These are phyloP conservation scores for Sceliomorpha sp. DNA, from an alignment of 2,888 invertebrate genomes.

Conservation along the genomic window DNA sequence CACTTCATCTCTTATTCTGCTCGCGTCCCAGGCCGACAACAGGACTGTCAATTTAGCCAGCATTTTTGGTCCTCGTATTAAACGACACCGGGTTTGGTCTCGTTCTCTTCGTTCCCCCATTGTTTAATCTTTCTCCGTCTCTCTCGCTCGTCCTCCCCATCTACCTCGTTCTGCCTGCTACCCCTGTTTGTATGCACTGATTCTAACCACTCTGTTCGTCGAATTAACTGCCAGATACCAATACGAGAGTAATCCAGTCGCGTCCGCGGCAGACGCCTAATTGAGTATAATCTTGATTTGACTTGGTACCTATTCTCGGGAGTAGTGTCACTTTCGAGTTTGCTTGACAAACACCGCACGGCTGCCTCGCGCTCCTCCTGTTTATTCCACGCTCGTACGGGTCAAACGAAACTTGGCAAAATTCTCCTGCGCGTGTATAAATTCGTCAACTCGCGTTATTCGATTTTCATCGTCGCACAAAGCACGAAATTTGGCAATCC, in stretches of 20 bases:
- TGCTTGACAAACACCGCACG: constrained; percentile 35
- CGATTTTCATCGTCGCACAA: no score
- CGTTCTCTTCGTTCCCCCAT: not conserved
- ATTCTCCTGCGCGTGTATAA: constrained; percentile 6
- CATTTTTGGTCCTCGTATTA: no score
- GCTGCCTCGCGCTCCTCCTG: constrained; percentile 9
- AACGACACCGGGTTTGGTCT: no score
- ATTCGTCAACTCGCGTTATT: constrained; percentile 5
- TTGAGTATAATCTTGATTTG: constrained; percentile 53
- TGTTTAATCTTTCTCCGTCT: not conserved
- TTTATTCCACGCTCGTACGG: constrained; percentile 28
- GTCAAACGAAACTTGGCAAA: constrained; percentile 35
- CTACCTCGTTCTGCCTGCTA: constrained; percentile 2
- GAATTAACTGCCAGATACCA: constrained; percentile 52
- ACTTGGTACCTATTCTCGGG: constrained; percentile 47
- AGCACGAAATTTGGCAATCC: no score
- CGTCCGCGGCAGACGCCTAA: constrained; percentile 53
- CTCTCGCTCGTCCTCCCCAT: constrained; percentile 16
- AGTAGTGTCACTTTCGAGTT: constrained; percentile 47
- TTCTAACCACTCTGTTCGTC: constrained; percentile 26
- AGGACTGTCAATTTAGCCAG: no score
- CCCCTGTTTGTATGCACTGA: constrained; percentile 34
- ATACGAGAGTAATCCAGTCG: constrained; percentile 46
- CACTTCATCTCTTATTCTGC: no score
- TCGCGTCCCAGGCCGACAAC: no score